These are phyloP conservation scores for Arge pagana DNA, from an alignment of 2,888 invertebrate genomes.

Conservation along the genomic window DNA sequence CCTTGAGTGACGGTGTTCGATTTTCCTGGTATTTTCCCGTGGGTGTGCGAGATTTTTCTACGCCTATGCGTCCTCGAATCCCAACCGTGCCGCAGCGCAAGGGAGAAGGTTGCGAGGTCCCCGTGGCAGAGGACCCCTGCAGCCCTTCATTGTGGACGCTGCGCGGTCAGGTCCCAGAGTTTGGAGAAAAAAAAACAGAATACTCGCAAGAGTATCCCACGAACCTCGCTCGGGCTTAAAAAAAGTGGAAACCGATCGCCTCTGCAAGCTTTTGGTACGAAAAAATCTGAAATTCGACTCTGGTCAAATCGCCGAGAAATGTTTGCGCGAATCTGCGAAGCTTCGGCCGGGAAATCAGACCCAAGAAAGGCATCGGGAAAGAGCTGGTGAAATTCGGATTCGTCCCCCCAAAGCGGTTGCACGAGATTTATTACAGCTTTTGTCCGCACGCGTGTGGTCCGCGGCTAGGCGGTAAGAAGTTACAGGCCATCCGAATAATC, in stretches of 20 bases:
- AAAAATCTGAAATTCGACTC: too few species aligned
- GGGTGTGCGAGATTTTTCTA: too few species aligned
- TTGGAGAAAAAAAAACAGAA: conserved; percentile 14
- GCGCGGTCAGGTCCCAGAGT: conserved; percentile 1
- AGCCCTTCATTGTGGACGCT: conserved; percentile 7
- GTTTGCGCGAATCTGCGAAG: too few species aligned
- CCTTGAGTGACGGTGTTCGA: too few species aligned
- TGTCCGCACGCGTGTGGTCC: conserved; percentile 17
- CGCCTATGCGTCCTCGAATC: too few species aligned
- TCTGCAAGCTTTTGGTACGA: too few species aligned
- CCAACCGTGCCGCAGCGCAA: too few species aligned
- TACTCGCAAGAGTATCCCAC: conserved; percentile 3
- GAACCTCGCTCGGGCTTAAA: conserved; percentile 2
- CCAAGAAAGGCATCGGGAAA: neutral
- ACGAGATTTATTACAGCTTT: conserved; percentile 9
- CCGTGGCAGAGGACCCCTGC: conserved; percentile 8
- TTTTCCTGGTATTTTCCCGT: too few species aligned
- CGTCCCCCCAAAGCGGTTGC: neutral
- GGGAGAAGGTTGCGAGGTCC: neutral
- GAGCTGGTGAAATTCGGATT: neutral
- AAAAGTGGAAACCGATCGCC: conserved; percentile 11
- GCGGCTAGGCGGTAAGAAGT: neutral
- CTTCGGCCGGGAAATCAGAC: too few species aligned
- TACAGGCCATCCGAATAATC: conserved; percentile 2
- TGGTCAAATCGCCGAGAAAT: too few species aligned